Evolutionary conservation across 2,797 vertebrate species (phyloP), one percentile per base, ranked within the genome.

Genomic region (Pangasius larnaudii): DNA sequence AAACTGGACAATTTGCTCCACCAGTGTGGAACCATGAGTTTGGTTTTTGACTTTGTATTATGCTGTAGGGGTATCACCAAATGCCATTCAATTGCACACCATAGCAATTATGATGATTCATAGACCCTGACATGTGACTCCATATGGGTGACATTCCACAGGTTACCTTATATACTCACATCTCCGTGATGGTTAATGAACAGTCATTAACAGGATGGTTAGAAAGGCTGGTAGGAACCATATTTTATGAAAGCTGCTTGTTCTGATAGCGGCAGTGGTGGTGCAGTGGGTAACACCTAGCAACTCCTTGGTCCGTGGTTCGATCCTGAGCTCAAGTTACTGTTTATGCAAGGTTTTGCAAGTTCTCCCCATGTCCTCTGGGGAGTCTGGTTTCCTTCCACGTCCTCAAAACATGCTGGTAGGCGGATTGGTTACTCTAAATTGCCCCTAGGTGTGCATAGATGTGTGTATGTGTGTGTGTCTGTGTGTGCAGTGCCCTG

Each of bases 291-390:
- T 84, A 53, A 36, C 2, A 11, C 30, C 49, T 53, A 33, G 69
- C 63, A 36, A 10, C 42, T 33, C 81, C 16, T 51, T 67, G n/a
- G 61, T 30, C 42, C 9, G 9, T 42, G 61, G 63, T 69, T 67
- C 46, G 2, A 53, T 53, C n/a, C 46, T 51, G 49, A 69, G 82
- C 30, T 69, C 82, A 36, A 19, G 63, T 84, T 84, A 36, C 82
- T 84, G 46, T 84, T 84, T 84, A 69, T 69, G n/a, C n/a, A 84
- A 84, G 81, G 61, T 69, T 83, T 85, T 46, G 49, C 79, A 86
- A 71, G 61, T 79, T 7, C 46, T 84, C 63, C 39, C 63, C 13
- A 6, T 69, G 30, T 69, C 63, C 82, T 84, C 82, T 69, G 19
- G 82, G 81, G 81, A 65, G 39, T 51, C 61, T 84, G 59, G 82